phyloP scores from a whole-genome alignment of 1,140 invertebrate genomes.

The Berghia stephanieae region DNA sequence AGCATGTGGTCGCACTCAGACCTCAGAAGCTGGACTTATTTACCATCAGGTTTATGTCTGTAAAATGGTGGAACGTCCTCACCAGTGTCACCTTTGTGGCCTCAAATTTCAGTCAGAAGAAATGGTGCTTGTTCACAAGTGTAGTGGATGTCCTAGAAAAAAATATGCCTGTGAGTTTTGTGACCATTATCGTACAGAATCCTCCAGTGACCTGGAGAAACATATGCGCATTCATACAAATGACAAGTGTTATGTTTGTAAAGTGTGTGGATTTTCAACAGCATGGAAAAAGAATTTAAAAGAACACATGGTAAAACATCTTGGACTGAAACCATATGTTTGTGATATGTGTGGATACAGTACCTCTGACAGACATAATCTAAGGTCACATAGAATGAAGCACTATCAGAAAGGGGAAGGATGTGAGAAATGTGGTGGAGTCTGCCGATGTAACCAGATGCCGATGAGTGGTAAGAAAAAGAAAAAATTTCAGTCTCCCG shows the following conservation, averaged over 20 bases:
- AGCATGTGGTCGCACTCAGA: slow-evolving; percentile 38
- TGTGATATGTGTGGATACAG: slow-evolving; percentile 47
- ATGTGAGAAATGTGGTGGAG: slow-evolving; percentile 34
- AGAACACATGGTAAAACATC: slow-evolving; percentile 49
- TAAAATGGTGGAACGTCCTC: slow-evolving; percentile 41
- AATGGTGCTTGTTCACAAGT: slow-evolving; percentile 42
- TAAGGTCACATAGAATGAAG: slow-evolving; percentile 35
- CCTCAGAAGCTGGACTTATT: slow-evolving; percentile 36
- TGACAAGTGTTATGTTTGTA: slow-evolving; percentile 39
- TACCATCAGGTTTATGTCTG: slow-evolving; percentile 43
- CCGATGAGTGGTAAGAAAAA: no score
- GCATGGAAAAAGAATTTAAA: slow-evolving; percentile 46
- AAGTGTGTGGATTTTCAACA: slow-evolving; percentile 38
- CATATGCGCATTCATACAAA: slow-evolving; percentile 41
- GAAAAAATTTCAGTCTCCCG: no score
- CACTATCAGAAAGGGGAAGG: slow-evolving; percentile 38
- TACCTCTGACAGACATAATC: slow-evolving; percentile 39
- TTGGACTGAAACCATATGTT: slow-evolving; percentile 47
- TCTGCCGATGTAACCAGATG: slow-evolving; percentile 32
- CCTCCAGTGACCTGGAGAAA: slow-evolving; percentile 55
- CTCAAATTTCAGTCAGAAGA: slow-evolving; percentile 41
- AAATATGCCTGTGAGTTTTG: slow-evolving; percentile 41
- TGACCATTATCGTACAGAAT: slow-evolving; percentile 43
- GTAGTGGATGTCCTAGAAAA: slow-evolving; percentile 39
- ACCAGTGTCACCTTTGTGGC: slow-evolving; percentile 35